These are phyloP conservation scores for Leptobrachium ailaonicum DNA, from an alignment of 2,113 vertebrate genomes.

Conservation along the genomic window DNA sequence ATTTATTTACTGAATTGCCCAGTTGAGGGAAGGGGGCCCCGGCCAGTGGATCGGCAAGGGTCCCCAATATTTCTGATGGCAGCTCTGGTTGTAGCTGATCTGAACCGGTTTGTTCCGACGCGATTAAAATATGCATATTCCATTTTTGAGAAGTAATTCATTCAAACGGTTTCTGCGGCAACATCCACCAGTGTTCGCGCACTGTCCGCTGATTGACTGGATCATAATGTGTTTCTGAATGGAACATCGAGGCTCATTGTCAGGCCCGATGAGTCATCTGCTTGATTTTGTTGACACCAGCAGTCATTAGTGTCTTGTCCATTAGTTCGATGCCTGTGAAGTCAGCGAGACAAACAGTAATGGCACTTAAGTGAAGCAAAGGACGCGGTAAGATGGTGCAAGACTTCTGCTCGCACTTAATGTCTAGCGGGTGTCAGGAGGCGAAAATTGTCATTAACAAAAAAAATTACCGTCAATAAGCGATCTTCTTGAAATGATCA, in stretches of 20 bases:
- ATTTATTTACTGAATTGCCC: too few relatives aligned
- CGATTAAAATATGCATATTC: constrained; percentile 6
- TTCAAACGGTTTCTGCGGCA: background rate
- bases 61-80: too few relatives aligned
- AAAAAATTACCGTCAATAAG: background rate
- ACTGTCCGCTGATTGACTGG: background rate
- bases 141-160: constrained; percentile 17
- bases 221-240: constrained; percentile 11
- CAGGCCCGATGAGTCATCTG: constrained; percentile 1
- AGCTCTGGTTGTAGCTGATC: background rate
- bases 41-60: too few relatives aligned
- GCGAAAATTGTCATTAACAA: background rate
- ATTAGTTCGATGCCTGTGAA: constrained; percentile 24
- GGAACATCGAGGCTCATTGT: constrained; percentile 12
- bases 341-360: constrained; percentile 1
- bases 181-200: background rate
- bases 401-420: background rate
- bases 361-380: constrained; percentile 2
- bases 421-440: background rate
- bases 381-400: background rate
- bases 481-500: background rate
- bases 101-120: background rate
- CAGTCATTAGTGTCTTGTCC: constrained; percentile 31
- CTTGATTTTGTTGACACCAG: constrained; percentile 7
- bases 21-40: too few relatives aligned